These are phyloP conservation scores for Goniozus legneri DNA, from an alignment of 1,140 invertebrate genomes.

Conservation along the genomic window DNA sequence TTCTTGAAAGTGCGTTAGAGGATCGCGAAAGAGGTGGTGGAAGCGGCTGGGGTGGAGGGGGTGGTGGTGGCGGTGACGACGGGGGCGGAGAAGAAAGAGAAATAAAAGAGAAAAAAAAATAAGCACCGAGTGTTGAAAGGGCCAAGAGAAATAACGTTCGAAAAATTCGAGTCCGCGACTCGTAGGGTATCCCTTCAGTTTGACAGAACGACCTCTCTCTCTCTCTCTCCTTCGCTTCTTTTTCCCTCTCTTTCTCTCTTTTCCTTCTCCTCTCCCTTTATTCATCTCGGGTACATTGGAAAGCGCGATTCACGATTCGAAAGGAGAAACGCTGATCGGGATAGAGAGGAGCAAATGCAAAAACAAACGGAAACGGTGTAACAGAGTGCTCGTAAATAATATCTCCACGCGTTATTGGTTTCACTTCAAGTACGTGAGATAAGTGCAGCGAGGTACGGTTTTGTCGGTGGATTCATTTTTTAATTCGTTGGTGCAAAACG, in stretches of 20 bases:
- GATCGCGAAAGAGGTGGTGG: too few relatives aligned
- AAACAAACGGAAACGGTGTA: neutral
- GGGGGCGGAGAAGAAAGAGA: constrained; percentile 15
- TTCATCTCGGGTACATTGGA: neutral
- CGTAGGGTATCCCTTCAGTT: neutral
- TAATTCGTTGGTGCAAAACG: constrained; percentile 33
- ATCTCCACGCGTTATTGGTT: too few relatives aligned
- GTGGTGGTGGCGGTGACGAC: constrained; percentile 17
- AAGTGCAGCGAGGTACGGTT: too few relatives aligned
- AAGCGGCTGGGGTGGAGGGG: constrained; percentile 2
- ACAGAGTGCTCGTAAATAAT: too few relatives aligned
- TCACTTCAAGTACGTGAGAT: too few relatives aligned
- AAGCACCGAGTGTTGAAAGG: constrained; percentile 13
- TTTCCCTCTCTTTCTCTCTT: constrained; percentile 11
- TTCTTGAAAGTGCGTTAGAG: constrained; percentile 4
- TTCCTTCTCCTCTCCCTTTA: neutral
- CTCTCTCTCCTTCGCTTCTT: constrained; percentile 11
- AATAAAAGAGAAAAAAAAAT: constrained; percentile 24
- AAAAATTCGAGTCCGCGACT: neutral
- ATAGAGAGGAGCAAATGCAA: neutral
- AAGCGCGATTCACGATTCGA: neutral
- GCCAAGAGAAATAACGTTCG: neutral
- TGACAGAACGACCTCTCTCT: neutral
- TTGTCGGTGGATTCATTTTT: constrained; percentile 7
- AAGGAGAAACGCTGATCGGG: constrained; percentile 1